Conservation (phyloP, 2,113 vertebrate genomes). For the Mormyrus iriodes region DNA sequence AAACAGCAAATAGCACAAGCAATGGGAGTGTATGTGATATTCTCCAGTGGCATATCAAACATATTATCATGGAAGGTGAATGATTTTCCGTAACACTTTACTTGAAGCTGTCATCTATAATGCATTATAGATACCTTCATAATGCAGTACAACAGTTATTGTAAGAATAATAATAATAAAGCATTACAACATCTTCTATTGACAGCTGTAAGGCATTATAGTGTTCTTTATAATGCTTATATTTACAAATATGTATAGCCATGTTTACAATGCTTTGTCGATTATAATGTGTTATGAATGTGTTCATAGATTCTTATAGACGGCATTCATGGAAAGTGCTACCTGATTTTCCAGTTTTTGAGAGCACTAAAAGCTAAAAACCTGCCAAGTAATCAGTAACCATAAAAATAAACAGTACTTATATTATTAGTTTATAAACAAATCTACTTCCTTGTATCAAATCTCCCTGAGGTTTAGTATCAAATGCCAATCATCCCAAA, state of each 20-base stretch:
- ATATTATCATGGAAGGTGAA: not conserved
- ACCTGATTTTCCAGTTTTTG: not conserved
- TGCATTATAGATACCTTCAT: not conserved
- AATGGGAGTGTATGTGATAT: not conserved
- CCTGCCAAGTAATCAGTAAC: not conserved
- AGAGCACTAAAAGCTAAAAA: not conserved
- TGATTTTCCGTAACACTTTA: not conserved
- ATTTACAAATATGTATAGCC: not conserved
- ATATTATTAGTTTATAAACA: conserved; percentile 32
- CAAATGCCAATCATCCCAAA: conserved; percentile 9
- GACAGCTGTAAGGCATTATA: not conserved
- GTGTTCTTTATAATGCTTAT: too few relatives aligned
- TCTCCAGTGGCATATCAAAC: not conserved
- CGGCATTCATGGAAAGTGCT: not conserved
- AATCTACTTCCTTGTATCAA: conserved; percentile 12
- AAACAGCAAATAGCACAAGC: not conserved
- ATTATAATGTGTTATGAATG: not conserved
- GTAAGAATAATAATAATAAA: not conserved
- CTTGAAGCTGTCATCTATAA: not conserved
- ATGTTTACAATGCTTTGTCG: not conserved
- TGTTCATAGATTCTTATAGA: not conserved
- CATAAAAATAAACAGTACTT: conserved; percentile 16
- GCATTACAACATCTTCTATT: not conserved
- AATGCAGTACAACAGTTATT: not conserved
- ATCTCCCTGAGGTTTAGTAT: conserved; percentile 29